Base-by-base conservation (phyloP, 2,113 vertebrate genomes). In the Miniopterus natalensis region DNA sequence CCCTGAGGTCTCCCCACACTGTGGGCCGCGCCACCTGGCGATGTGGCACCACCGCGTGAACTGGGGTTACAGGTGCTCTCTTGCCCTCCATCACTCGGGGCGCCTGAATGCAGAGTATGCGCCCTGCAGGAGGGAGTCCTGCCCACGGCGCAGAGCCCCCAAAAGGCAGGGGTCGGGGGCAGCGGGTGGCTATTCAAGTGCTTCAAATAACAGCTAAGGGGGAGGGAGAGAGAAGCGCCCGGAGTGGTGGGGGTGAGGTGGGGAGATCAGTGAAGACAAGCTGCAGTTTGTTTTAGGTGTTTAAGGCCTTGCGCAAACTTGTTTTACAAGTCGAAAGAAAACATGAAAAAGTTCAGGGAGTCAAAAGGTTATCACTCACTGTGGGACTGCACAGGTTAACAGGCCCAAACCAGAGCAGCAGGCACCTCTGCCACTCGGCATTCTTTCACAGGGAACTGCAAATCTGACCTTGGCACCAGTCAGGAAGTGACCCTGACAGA, bases 241-340 rank as follows among this genome's bases (percentile, higher is more conserved):
- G 0, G 13, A 51, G 63, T 14, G 55, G 36, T 36, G 31, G 3
- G 12, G 5, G 3, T 1, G 1, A 2, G 0, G 57, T 1, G 49
- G 29, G 42, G 31, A 8, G 8, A 7, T 36, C 3, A 23, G 2
- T 9, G 59, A 55, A n/a, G 36, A 84, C 49, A 12, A 20, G 42
- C 18, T 45, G n/a, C 45, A n/a, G 65, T 61, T 27, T 51, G 29
- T 71, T 93, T 45, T 17, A 73, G 25, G 63, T 68, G n/a, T 21
- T 63, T 47, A 71, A 79, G 7, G 36, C 66, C 70, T 74, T 92
- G 71, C 23, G 59, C 88, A 95, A 81, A 95, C 66, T 84, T 95
- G 87, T 66, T 84, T 88, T 42, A 68, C 77, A 87, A 78, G 74
- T 87, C 70, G 21, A 71, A 79, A 31, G 55, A 61, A 93, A 96